Conservation (phyloP, 1,140 invertebrate species). For the Carcinoscorpius rotundicauda region DNA sequence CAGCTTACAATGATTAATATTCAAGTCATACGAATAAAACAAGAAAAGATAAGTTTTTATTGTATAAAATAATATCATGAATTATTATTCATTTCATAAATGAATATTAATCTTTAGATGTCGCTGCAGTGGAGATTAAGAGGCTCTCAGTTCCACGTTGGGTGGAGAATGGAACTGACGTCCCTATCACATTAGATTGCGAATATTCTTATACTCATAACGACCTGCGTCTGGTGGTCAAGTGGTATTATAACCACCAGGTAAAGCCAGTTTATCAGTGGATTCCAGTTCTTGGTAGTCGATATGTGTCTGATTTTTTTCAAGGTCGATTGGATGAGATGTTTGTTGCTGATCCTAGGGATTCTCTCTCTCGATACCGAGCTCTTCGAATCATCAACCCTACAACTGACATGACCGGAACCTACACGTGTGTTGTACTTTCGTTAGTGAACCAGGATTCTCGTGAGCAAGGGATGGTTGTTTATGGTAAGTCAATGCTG, state of each 20-base stretch:
- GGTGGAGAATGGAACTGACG: constrained; percentile 48
- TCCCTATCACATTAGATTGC: constrained; percentile 59
- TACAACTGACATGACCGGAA: constrained; percentile 57
- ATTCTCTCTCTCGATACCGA: constrained; percentile 50
- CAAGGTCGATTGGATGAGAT: constrained; percentile 53
- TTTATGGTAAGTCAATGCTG: constrained; percentile 37
- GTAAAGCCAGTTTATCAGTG: constrained; percentile 61
- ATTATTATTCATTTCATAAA: too few relatives aligned
- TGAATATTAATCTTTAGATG: too few relatives aligned
- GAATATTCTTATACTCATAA: constrained; percentile 45
- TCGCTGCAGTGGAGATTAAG: constrained; percentile 3
- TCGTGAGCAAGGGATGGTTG: constrained; percentile 53
- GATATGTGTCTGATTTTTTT: constrained; percentile 44
- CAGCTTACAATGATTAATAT: too few relatives aligned
- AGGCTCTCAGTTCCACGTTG: constrained; percentile 37
- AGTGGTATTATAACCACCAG: constrained; percentile 60
- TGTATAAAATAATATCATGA: too few relatives aligned
- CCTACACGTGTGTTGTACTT: constrained; percentile 62
- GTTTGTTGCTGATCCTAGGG: constrained; percentile 48
- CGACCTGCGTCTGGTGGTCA: constrained; percentile 50
- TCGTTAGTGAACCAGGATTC: constrained; percentile 54
- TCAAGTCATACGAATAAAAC: too few relatives aligned
- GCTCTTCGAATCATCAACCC: constrained; percentile 59
- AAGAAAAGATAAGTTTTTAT: too few relatives aligned
- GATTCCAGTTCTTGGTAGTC: constrained; percentile 47